Evolutionary conservation across 2,797 vertebrate species (phyloP), one percentile per base, ranked within the genome.

Genomic region (Trachurus trachurus): DNA sequence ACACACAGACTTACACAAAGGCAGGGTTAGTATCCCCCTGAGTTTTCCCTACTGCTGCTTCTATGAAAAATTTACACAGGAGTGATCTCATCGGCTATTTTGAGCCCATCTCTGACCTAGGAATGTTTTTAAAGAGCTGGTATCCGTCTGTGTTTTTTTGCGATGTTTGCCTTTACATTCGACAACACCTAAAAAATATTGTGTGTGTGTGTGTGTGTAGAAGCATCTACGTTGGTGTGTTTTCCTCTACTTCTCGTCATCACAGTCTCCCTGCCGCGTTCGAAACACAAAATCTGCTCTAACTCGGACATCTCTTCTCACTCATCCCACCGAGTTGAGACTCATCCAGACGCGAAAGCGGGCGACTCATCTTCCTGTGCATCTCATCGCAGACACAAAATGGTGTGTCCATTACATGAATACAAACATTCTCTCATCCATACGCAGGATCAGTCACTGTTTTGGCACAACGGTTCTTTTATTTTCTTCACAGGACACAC

Each of bases 31-130:
- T 84, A 92, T 93, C 89, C 94, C 93, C 94, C 67, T 73, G 94
- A 92, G 95, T 82, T 85, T 89, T 87, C 87, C 89, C 91, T 90
- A 87, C 92, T 90, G 92, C 93, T 93, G 91, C 91, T 88, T 80
- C 80, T 82, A 95, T 96, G 90, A 96, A 96, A 96, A 88, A 96
- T 96, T 95, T 93, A 96, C 93, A 91, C 91, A 88, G 88, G 88
- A 93, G 89, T 95, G 95, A 96, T 96, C 92, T 96, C 95, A 96
- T 94, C 82, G 59, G 89, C 94, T 96, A 96, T 96, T 96, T 95
- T 86, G 80, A 92, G 93, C 91, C 64, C 84, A 89, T 93, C 87
- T 87, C 94, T 92, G 94, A 94, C 94, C 93, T 84, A 83, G 92
- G 92, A 94, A 71, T 87, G 88, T 93, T 94, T 94, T 94, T 93